phyloP scores from a whole-genome alignment of 2,113 vertebrate genomes.

The Delphinus delphis region DNA sequence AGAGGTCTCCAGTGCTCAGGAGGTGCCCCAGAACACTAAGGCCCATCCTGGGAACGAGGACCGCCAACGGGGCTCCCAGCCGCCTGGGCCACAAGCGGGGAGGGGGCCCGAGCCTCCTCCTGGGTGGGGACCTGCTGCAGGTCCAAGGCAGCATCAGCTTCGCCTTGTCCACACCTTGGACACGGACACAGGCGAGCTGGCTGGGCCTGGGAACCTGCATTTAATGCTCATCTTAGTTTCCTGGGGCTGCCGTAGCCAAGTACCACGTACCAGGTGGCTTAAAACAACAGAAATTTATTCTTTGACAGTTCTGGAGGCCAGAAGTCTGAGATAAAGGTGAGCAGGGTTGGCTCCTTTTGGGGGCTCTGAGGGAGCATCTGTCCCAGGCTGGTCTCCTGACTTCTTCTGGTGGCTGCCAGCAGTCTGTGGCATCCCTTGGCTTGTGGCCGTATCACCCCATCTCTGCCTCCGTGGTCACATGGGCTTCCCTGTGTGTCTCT shows the following conservation, averaged over 20 bases:
- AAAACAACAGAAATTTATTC: not conserved
- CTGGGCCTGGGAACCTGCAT: not conserved
- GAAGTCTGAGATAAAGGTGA: not conserved
- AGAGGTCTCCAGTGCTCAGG: not conserved
- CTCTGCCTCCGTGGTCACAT: not conserved
- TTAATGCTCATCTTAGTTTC: not conserved
- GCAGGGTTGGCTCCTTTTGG: no score
- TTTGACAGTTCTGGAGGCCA: not conserved
- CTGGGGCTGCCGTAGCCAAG: not conserved
- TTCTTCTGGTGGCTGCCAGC: not conserved
- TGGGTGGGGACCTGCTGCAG: not conserved
- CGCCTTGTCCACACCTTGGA: not conserved
- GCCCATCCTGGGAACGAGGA: not conserved
- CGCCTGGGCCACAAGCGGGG: fast-evolving
- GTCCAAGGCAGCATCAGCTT: not conserved
- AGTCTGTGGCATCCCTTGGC: no score
- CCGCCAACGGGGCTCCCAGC: fast-evolving
- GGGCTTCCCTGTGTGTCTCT: not conserved
- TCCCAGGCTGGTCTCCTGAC: not conserved
- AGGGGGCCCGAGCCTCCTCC: not conserved
- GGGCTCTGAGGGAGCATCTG: fast-evolving
- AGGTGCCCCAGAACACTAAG: no score
- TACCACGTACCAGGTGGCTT: not conserved
- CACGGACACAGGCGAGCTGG: fast-evolving
- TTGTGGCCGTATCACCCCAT: fast-evolving